These are phyloP conservation scores for Drosophila crucigera DNA, from an alignment of 2,888 invertebrate species.

Conservation along the genomic window DNA sequence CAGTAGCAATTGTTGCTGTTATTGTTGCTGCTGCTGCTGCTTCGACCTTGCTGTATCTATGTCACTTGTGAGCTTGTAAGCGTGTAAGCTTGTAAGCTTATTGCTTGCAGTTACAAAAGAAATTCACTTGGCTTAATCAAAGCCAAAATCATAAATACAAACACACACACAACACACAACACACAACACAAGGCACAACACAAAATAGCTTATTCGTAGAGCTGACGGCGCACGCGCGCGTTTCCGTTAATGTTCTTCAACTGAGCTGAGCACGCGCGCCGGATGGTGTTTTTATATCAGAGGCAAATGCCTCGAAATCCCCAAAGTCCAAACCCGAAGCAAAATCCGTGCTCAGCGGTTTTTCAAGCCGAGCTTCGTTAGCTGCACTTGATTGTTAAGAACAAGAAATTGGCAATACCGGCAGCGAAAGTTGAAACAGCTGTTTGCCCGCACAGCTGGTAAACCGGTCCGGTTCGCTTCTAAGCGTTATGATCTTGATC, in stretches of 20 bases:
- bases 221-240: conserved; percentile 67
- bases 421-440: conserved; percentile 76
- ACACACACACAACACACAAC: conserved; percentile 22
- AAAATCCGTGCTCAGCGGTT: conserved; percentile 7
- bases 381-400: conserved; percentile 43
- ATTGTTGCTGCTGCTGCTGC: conserved; percentile 1
- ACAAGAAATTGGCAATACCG: conserved; percentile 57
- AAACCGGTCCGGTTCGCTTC: conserved; percentile 59
- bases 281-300: conserved; percentile 69
- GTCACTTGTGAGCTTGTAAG: conserved; percentile 51
- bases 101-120: conserved; percentile 47
- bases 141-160: conserved; percentile 4
- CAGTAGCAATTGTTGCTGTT: conserved; percentile 5
- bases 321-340: conserved; percentile 18
- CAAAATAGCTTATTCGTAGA: conserved; percentile 20
- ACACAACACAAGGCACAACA: conserved; percentile 1
- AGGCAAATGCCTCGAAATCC: conserved; percentile 7
- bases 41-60: conserved; percentile 49
- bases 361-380: conserved; percentile 56
- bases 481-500: conserved; percentile 47
- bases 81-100: conserved; percentile 12
- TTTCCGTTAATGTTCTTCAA: conserved; percentile 76
- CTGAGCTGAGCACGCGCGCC: conserved; percentile 77
- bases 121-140: conserved; percentile 60
- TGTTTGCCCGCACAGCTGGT: conserved; percentile 67